Percentiles rank a stretch among this genome's conserved stretches.
Evolutionary conservation across 1,140 invertebrate species (phyloP).

Genomic region (Homarus americanus): DNA sequence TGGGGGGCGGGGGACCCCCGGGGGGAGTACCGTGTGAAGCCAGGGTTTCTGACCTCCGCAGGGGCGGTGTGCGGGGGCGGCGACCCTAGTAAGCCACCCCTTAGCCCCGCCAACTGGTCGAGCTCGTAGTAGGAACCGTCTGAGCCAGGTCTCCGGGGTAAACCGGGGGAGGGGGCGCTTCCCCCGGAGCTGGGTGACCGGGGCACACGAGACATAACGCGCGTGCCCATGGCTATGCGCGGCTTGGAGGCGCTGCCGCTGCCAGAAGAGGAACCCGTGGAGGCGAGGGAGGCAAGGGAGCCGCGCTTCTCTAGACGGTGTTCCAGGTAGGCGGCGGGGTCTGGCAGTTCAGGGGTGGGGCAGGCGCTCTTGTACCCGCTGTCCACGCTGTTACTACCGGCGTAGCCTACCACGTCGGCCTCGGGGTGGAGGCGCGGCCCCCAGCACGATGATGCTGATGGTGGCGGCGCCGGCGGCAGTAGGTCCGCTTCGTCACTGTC

Average conservation of each 20-base stretch:
- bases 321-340: conserved; percentile 75
- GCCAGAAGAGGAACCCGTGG: conserved; percentile 66
- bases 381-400: conserved; percentile 78
- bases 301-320: conserved; percentile 70
- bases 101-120: conserved; percentile 77
- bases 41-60: conserved; percentile 63
- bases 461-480: conserved; percentile 46
- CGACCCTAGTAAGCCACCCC: conserved; percentile 77
- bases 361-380: conserved; percentile 79
- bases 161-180: conserved; percentile 50
- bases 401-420: conserved; percentile 77
- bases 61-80: conserved; percentile 63
- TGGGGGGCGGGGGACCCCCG: conserved; percentile 64
- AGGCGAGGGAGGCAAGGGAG: conserved; percentile 69
- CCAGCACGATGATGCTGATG: conserved; percentile 58
- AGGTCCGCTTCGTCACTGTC: conserved; percentile 73
- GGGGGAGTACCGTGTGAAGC: conserved; percentile 67
- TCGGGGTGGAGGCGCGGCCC: conserved; percentile 75
- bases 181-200: conserved; percentile 70
- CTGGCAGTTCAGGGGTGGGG: conserved; percentile 78
- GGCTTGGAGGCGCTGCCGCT: conserved; percentile 75
- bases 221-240: conserved; percentile 78
- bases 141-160: conserved; percentile 51
- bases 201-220: conserved; percentile 76
- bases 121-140: conserved; percentile 75